These are phyloP conservation scores for Baryphthengus martii DNA, from an alignment of 2,113 vertebrate genomes.

Conservation along the genomic window DNA sequence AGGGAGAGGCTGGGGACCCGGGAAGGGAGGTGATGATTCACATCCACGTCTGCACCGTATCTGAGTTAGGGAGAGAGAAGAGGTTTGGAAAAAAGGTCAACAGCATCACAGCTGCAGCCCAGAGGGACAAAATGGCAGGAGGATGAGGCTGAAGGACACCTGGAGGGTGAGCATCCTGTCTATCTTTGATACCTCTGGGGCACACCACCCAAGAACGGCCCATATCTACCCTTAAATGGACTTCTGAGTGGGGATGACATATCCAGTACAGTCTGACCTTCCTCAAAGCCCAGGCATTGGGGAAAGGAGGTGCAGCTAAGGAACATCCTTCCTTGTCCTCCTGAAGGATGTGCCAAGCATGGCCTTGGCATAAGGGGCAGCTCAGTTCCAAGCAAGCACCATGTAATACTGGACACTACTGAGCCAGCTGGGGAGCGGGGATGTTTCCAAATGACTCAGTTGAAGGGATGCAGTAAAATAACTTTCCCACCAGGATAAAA, in stretches of 20 bases:
- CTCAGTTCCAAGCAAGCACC: background rate
- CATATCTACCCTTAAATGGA: background rate
- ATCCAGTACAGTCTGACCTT: background rate
- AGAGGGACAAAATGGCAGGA: background rate
- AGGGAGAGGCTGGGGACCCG: constrained; percentile 70
- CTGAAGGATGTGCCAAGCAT: background rate
- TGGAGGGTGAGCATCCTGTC: background rate
- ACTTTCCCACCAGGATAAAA: background rate
- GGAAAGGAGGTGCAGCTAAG: background rate
- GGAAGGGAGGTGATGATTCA: constrained; percentile 82
- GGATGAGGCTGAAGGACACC: background rate
- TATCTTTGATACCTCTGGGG: background rate
- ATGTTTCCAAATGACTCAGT: background rate
- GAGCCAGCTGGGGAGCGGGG: background rate
- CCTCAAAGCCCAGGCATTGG: background rate
- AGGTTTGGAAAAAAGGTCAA: background rate
- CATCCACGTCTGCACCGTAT: constrained; percentile 88
- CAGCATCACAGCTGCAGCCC: background rate
- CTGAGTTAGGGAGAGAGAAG: constrained; percentile 48
- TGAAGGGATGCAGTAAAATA: background rate
- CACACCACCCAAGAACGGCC: background rate
- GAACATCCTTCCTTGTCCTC: background rate
- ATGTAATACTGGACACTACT: background rate
- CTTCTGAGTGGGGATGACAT: rapidly evolving
- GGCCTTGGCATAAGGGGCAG: background rate